These are phyloP conservation scores for Setipinna tenuifilis DNA, from an alignment of 2,797 vertebrate genomes.

Conservation along the genomic window DNA sequence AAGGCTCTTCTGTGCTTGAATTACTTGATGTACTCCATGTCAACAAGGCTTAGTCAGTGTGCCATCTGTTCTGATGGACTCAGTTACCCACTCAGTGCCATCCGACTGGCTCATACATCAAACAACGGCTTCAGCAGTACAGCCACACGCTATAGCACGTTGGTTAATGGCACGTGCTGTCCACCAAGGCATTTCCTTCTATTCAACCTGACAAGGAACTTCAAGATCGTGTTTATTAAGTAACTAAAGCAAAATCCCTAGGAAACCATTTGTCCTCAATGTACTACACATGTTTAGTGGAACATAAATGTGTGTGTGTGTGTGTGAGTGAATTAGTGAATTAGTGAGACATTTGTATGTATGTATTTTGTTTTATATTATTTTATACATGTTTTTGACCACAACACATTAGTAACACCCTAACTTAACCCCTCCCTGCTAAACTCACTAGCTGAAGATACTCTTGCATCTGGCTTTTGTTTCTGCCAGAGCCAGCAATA, in stretches of 20 bases:
- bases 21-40: constrained; percentile 30
- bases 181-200: neutral
- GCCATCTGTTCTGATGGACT: constrained; percentile 37
- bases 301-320: neutral
- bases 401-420: neutral
- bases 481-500: neutral
- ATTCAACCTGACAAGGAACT: neutral
- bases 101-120: neutral
- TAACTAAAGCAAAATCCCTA: no score
- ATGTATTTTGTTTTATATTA: neutral
- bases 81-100: neutral
- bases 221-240: neutral
- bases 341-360: constrained; percentile 21
- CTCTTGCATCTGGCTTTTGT: neutral
- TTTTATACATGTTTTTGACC: neutral
- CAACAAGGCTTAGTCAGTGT: constrained; percentile 42
- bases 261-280: neutral
- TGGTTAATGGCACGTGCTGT: neutral
- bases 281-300: neutral
- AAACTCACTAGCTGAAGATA: neutral
- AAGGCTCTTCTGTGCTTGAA: constrained; percentile 35
- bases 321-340: constrained; percentile 36
- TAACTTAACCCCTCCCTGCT: neutral
- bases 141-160: neutral
- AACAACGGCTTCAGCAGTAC: neutral